Base-by-base conservation (phyloP, 2,888 invertebrate genomes). In the Lasioglossum oenotherae region DNA sequence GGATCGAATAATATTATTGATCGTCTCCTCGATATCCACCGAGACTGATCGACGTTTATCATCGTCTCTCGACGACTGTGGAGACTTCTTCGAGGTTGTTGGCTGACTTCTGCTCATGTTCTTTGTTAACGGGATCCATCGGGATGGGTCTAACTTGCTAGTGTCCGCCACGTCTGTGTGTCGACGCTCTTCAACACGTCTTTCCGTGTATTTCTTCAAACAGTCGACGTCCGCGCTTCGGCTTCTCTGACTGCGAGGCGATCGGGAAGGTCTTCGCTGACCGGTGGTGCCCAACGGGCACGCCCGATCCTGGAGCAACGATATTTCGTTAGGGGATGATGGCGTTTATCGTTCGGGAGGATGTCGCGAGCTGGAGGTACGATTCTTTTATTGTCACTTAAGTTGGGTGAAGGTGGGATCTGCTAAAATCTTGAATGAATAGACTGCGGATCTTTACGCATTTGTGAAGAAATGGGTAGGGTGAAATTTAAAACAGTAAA, bases 221-320 rank as follows among this genome's bases (percentile, higher is more conserved):
- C 92, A 92, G 83, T 94, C 94, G 44, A 94, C 92, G 81, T 94
- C 94, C 80, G 93, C 93, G 86, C 93, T 94, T 41, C 94, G 93
- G 81, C 94, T 94, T 84, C 94, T 91, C 53, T 93, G 93, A 82
- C 91, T 93, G 57, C 94, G 93, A 74, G 94, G 93, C 74, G 93
- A 93, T 72, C 93, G 90, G 27, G 94, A 94, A 44, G 92, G 91
- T 89, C 93, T 90, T 83, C 93, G 92, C 81, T 93, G 92, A 91
- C 92, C 92, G 82, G 89, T 85, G 87, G 90, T 85, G 88, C 90
- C 88, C 92, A 78, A 6, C 44, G 91, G 92, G 92, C 92, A 77
- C 75, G 87, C 87, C 92, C 89, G 85, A 74, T 92, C 92, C 92
- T 94, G 84, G 35, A 69, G 31, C 16, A 71, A 35, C 46, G 71